A percentile compares a stretch with the other conserved stretches of the same genome.
These are phyloP conservation scores for Myrmophylax atrothorax DNA, from an alignment of 2,113 vertebrate genomes.

Conservation along the genomic window DNA sequence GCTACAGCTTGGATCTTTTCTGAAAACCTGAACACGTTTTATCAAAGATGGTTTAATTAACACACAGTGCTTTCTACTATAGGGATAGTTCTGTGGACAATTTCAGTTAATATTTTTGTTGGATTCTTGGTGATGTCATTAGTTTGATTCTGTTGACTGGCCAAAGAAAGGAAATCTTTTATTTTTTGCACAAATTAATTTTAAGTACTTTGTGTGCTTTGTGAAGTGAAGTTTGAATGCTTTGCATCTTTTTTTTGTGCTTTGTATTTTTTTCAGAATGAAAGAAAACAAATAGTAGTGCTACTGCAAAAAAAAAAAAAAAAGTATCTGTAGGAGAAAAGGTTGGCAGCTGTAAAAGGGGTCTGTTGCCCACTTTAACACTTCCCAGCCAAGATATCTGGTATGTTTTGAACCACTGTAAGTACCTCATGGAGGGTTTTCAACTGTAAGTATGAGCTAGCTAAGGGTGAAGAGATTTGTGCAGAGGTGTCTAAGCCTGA, in stretches of 20 bases:
- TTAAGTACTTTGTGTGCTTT: background rate
- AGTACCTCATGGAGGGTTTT: background rate
- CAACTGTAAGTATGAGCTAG: background rate
- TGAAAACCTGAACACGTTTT: background rate
- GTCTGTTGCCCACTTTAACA: background rate
- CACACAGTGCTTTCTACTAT: background rate
- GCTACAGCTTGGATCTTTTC: background rate
- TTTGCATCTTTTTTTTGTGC: background rate
- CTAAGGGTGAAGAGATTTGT: background rate
- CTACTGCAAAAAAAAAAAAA: background rate
- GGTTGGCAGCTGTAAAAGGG: background rate
- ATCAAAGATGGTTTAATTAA: background rate
- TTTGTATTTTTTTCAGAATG: background rate
- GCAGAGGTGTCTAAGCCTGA: background rate
- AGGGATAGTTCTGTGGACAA: background rate
- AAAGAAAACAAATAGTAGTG: background rate
- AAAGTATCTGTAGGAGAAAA: background rate
- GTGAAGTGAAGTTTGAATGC: background rate
- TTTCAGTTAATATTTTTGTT: background rate
- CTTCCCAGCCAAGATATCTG: background rate
- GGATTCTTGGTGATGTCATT: background rate
- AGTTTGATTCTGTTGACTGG: background rate
- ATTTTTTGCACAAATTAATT: background rate
- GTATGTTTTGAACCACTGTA: background rate
- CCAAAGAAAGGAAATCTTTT: background rate